Conservation (phyloP, 2,113 vertebrate genomes). For the human region GRCh38 chr9:98975501-98976000, state of each 20-base stretch:
- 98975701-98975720: background rate
- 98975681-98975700: background rate
- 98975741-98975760: background rate
- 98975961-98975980: background rate
- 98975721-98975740: background rate
- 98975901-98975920: background rate
- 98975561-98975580: constrained; percentile 54
- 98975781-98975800: background rate
- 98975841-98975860: background rate
- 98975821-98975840: background rate
- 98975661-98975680: background rate
- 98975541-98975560: constrained; percentile 56
- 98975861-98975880: background rate
- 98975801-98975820: background rate
- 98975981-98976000: background rate
- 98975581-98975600: constrained; percentile 56
- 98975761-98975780: background rate
- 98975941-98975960: background rate
- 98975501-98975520: background rate
- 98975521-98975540: constrained; percentile 27
- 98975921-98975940: background rate
- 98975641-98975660: background rate
- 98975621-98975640: constrained; percentile 71
- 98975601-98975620: constrained; percentile 54
- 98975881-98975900: background rate